Evolutionary conservation across 2,888 invertebrate genomes (phyloP), one percentile per base, ranked within the genome.

Genomic region (Dasysyrphus albostriatus): DNA sequence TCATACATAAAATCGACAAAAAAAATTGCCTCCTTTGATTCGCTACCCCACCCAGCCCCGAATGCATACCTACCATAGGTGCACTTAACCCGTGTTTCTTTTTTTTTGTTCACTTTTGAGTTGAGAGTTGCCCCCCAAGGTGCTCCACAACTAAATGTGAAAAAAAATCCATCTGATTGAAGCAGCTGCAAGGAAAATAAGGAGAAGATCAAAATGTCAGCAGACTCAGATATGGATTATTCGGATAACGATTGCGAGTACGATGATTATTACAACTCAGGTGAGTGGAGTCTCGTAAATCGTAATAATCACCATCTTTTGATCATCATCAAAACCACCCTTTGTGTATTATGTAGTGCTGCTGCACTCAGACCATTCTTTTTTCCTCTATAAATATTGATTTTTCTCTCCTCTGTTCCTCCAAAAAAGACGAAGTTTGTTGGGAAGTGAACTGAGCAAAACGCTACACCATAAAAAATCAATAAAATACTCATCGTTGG

Each of bases 201-300:
- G 44, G 7, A 51, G 8, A 39, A 39, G 3, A 29, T n/a, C 67
- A 88, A 83, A 88, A 93, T 93, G 93, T 92, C 94, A 90, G 93
- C 92, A 88, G 96, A 97, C 92, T 97, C 97, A 90, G 97, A 97
- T 93, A 97, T 97, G 96, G 97, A 97, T 92, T 97, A 95, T 93
- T 97, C 97, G 67, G 97, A 97, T 92, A 97, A 97, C 90, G 97
- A 97, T 90, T 95, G 95, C 90, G 95, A 95, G 91, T 96, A 96
- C 89, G 97, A 96, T 90, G 96, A 97, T 93, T 97, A 98, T 92
- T 97, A 97, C 90, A 96, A 96, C 90, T 94, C 94, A 89, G 93
- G 93, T 91, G 83, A 84, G 89, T 89, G 7, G 37, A 39, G 59
- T 37, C 34, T 47, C 16, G 24, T 24, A 19, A 39, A 34, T 47